Conservation (phyloP, 2,113 vertebrate genomes). For the Budorcas taxicolor region DNA sequence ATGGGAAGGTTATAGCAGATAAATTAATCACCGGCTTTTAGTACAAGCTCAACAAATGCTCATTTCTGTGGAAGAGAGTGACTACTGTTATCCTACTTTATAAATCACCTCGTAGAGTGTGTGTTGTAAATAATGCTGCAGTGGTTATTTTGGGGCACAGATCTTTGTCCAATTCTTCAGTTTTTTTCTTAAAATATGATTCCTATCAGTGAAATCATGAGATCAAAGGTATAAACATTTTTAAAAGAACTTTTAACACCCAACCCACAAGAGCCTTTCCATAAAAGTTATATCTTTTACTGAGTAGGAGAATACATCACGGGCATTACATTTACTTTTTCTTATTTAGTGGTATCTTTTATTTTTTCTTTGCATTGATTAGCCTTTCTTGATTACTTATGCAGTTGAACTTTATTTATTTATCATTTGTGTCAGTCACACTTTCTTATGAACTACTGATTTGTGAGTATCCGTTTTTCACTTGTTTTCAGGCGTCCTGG, state of each 20-base stretch:
- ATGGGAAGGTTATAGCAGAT: background rate
- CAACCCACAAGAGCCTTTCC: background rate
- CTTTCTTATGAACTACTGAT: slow-evolving; percentile 1
- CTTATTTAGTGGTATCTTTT: background rate
- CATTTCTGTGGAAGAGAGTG: background rate
- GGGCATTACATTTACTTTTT: background rate
- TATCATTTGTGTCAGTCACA: background rate
- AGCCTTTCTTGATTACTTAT: background rate
- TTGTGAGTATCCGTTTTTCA: background rate
- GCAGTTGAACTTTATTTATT: background rate
- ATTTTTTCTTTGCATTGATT: slow-evolving; percentile 1
- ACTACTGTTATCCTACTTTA: background rate
- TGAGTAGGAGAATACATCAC: background rate
- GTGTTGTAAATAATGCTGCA: background rate
- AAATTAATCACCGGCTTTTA: background rate
- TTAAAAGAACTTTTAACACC: background rate
- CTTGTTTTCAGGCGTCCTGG: background rate
- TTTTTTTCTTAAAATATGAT: background rate
- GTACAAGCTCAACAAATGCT: background rate
- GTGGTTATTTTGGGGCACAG: background rate
- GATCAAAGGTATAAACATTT: background rate
- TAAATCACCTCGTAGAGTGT: background rate
- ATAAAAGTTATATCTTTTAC: background rate
- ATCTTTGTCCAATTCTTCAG: background rate
- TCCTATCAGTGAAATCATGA: background rate